phyloP scores from a whole-genome alignment of 2,888 invertebrate genomes.

The Entomobrya proxima region DNA sequence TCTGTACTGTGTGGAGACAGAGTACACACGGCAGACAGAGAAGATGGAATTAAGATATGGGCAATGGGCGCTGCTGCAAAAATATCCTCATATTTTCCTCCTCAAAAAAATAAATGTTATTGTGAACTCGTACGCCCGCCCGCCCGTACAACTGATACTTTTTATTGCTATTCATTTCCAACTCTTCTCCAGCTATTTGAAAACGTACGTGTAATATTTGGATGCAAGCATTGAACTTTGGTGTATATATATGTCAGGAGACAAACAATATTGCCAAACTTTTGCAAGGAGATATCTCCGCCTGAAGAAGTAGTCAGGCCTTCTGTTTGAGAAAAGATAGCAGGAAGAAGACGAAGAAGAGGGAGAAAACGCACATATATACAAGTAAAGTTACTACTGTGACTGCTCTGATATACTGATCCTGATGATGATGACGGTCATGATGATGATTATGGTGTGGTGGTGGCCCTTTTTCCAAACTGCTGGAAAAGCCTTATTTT shows the following conservation, averaged over 20 bases:
- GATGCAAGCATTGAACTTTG: not conserved
- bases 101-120: conserved; percentile 10
- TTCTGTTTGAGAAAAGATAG: conserved; percentile 22
- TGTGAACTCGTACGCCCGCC: not conserved
- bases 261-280: conserved; percentile 65
- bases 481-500: conserved; percentile 7
- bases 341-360: not conserved
- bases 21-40: not conserved
- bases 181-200: not conserved
- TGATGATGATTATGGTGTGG: not conserved
- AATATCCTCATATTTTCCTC: conserved; percentile 32
- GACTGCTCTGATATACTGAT: not conserved
- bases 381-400: not conserved
- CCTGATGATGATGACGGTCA: not conserved
- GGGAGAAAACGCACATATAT: not conserved
- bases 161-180: conserved; percentile 47
- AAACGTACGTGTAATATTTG: not conserved
- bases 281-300: conserved; percentile 56
- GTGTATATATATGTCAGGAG: conserved; percentile 30
- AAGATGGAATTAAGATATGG: not conserved
- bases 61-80: conserved; percentile 2
- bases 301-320: conserved; percentile 39
- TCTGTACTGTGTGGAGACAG: not conserved
- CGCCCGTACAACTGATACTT: not conserved
- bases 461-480: not conserved